A percentile compares a stretch with the other conserved stretches of the same genome.
Evolutionary conservation across 2,888 invertebrate genomes (phyloP).

Genomic region (Stenoptilia bipunctidactyla): DNA sequence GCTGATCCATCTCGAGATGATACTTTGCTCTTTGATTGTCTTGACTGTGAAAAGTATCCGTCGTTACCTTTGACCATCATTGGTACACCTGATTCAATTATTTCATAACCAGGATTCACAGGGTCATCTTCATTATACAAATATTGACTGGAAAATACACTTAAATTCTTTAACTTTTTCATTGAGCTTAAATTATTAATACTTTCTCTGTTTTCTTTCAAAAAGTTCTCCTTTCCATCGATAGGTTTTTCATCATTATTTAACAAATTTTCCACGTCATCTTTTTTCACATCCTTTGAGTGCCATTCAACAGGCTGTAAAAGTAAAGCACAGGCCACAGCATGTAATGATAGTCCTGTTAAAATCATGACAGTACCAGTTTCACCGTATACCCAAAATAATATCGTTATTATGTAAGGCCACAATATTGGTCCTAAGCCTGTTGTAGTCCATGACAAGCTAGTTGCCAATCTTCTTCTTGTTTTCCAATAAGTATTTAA

Average conservation of each 20-base stretch:
- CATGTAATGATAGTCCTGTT: constrained; percentile 76
- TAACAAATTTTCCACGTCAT: constrained; percentile 35
- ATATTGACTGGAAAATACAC: constrained; percentile 74
- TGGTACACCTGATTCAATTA: constrained; percentile 75
- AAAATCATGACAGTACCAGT: constrained; percentile 77
- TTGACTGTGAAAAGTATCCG: constrained; percentile 71
- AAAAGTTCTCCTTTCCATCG: constrained; percentile 13
- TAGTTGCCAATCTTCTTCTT: constrained; percentile 77
- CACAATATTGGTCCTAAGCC: constrained; percentile 80
- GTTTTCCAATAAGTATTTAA: constrained; percentile 81
- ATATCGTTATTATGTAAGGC: constrained; percentile 77
- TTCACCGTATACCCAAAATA: constrained; percentile 74
- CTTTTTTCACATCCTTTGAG: constrained; percentile 47
- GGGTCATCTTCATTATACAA: constrained; percentile 75
- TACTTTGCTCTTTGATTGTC: constrained; percentile 49
- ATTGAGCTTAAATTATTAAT: constrained; percentile 52
- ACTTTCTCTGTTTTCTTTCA: constrained; percentile 28
- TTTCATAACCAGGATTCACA: constrained; percentile 73
- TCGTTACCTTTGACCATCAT: constrained; percentile 76
- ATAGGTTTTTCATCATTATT: constrained; percentile 18
- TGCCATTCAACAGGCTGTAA: constrained; percentile 85
- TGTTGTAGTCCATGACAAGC: constrained; percentile 78
- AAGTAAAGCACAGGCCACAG: constrained; percentile 75
- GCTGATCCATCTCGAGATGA: constrained; percentile 54
- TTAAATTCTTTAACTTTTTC: constrained; percentile 50